A percentile compares a stretch with the other conserved stretches of the same genome.
Conservation (phyloP, 2,797 vertebrate genomes). For the Onychomys leucogaster region DNA sequence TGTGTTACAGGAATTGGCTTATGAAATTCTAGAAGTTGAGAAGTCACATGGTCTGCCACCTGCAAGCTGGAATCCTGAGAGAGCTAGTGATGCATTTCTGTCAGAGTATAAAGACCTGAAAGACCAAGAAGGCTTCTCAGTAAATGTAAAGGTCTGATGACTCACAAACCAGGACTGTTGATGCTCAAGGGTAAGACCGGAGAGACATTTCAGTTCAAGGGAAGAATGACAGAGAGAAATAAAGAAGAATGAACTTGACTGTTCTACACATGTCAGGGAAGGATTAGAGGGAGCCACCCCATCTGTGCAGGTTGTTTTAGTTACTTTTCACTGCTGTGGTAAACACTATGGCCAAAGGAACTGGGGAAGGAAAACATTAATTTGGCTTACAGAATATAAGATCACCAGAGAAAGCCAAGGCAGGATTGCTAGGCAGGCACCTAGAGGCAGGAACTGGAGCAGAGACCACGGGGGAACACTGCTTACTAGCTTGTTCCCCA, state of each 20-base stretch:
- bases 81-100: not conserved
- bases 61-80: not conserved
- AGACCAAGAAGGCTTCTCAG: not conserved
- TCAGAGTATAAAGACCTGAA: not conserved
- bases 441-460: not conserved
- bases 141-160: not conserved
- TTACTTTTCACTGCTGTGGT: not conserved
- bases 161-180: not conserved
- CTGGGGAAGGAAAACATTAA: too few relatives aligned
- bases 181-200: not conserved
- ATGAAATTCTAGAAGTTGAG: not conserved
- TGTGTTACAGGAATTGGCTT: not conserved
- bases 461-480: not conserved
- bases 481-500: too few relatives aligned
- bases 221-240: not conserved
- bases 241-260: not conserved
- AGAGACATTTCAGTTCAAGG: not conserved
- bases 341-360: not conserved
- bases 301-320: too few relatives aligned
- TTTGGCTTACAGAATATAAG: not conserved
- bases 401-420: not conserved
- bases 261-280: not conserved
- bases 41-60: not conserved
- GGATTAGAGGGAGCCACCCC: not conserved
- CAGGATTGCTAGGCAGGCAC: not conserved